phyloP scores from a whole-genome alignment of 2,888 invertebrate genomes.

The Tetheella fluctuosa region DNA sequence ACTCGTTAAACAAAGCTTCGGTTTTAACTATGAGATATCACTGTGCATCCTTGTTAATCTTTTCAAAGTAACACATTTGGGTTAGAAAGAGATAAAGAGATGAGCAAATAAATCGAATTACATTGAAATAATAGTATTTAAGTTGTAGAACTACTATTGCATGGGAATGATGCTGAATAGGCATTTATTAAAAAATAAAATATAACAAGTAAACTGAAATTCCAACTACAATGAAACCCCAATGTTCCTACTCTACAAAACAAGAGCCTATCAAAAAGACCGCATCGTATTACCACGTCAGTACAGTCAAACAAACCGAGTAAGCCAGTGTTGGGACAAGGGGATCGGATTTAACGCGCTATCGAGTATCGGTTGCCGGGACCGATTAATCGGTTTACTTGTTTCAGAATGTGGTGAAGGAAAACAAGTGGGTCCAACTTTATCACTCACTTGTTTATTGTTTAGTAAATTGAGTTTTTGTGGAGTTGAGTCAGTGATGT shows the following conservation, averaged over 20 bases:
- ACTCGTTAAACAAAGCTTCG: too few species aligned
- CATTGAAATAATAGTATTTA: too few species aligned
- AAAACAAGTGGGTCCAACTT: constrained; percentile 21
- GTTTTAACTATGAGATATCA: too few species aligned
- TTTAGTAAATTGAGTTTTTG: constrained; percentile 4
- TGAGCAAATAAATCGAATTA: too few species aligned
- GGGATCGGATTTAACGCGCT: constrained; percentile 25
- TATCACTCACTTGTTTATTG: constrained; percentile 14
- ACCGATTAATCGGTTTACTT: constrained; percentile 32
- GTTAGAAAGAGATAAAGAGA: too few species aligned
- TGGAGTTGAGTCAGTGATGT: neutral
- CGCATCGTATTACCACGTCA: constrained; percentile 8
- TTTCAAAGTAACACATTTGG: too few species aligned
- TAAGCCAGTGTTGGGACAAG: constrained; percentile 13
- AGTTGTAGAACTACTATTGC: too few species aligned
- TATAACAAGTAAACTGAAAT: neutral
- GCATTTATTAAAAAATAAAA: too few species aligned
- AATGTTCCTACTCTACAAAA: neutral
- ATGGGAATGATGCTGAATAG: too few species aligned
- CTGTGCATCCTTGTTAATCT: too few species aligned
- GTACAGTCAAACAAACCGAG: constrained; percentile 15
- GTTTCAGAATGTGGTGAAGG: constrained; percentile 14
- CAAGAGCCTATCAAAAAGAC: constrained; percentile 11
- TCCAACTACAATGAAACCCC: neutral
- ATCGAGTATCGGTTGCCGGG: constrained; percentile 21